Conservation (phyloP, 2,888 invertebrate species). For the Mechanitis messenoides region DNA sequence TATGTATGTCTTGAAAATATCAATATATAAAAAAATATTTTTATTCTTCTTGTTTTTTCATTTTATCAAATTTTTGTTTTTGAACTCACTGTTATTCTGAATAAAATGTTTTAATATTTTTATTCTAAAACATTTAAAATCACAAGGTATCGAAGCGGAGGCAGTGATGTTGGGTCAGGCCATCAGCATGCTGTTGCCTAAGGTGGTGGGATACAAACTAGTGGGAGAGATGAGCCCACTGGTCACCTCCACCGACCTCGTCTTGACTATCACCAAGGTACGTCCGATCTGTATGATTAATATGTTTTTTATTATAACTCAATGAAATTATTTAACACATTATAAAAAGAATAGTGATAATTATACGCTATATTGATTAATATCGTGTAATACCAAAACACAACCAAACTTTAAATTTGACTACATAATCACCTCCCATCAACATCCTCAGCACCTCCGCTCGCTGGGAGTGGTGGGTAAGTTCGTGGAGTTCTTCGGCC, state of each 20-base stretch:
- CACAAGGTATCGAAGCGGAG: slow-evolving; percentile 95
- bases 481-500: slow-evolving; percentile 99
- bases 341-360: no score
- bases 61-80: no score
- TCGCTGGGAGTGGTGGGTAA: slow-evolving; percentile 97
- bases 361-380: no score
- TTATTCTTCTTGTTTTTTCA: no score
- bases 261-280: slow-evolving; percentile 97
- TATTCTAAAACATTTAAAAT: not conserved
- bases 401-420: no score
- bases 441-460: slow-evolving; percentile 83
- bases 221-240: slow-evolving; percentile 87
- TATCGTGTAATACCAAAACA: no score
- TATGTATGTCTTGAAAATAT: no score
- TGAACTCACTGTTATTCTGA: no score
- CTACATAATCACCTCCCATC: not conserved
- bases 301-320: no score
- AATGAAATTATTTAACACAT: no score
- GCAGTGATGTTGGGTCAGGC: slow-evolving; percentile 99
- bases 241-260: slow-evolving; percentile 97
- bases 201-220: slow-evolving; percentile 96
- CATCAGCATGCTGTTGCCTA: slow-evolving; percentile 96
- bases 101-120: no score
- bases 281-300: slow-evolving; percentile 9
- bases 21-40: no score